These are phyloP conservation scores for Tragelaphus strepsiceros DNA, from an alignment of 2,113 vertebrate species.

Conservation along the genomic window DNA sequence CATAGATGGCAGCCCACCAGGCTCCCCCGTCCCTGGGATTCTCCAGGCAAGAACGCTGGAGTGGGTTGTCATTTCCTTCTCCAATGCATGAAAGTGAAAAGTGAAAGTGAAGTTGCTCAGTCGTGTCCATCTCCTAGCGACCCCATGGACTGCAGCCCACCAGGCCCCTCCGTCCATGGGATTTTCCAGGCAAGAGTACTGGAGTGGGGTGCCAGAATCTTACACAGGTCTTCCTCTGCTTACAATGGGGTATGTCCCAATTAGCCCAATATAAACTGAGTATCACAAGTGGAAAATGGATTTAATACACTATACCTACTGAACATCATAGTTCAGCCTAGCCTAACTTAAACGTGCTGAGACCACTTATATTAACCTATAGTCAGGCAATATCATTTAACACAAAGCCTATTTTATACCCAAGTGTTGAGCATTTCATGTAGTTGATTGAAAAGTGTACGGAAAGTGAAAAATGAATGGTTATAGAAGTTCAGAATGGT, in stretches of 20 bases:
- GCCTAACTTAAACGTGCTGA: not conserved
- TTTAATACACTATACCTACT: not conserved
- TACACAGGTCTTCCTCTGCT: not conserved
- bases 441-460: not conserved
- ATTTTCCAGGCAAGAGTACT: too few species aligned
- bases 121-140: too few species aligned
- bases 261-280: not conserved
- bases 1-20: too few species aligned
- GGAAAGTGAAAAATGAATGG: not conserved
- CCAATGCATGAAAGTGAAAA: too few species aligned
- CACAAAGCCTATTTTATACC: not conserved
- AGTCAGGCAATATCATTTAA: not conserved
- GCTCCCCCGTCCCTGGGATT: too few species aligned
- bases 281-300: not conserved
- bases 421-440: not conserved
- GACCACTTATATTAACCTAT: not conserved
- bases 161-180: too few species aligned
- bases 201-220: not conserved
- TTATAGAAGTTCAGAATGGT: not conserved
- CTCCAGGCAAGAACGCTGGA: too few species aligned
- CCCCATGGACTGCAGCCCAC: too few species aligned
- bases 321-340: not conserved
- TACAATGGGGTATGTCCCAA: not conserved
- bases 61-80: too few species aligned
- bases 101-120: too few species aligned